These are phyloP conservation scores for Mionectes olivaceus DNA, from an alignment of 2,797 vertebrate species.

Conservation along the genomic window DNA sequence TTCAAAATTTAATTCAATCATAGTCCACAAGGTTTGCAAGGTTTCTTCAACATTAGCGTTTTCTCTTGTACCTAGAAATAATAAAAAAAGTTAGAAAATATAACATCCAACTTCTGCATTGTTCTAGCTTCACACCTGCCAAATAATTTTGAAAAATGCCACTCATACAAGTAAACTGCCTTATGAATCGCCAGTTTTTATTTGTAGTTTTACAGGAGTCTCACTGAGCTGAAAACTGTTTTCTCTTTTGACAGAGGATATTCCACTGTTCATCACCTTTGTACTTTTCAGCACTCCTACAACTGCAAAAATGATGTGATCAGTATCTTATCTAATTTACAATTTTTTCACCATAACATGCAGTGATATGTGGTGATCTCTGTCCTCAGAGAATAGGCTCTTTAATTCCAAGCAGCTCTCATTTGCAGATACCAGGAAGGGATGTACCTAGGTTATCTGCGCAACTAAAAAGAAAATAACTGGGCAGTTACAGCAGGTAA, in stretches of 20 bases:
- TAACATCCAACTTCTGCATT: neutral
- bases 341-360: neutral
- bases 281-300: neutral
- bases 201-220: neutral
- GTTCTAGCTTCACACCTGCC: neutral
- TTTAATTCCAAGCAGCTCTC: neutral
- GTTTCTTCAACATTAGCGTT: slow-evolving; percentile 79
- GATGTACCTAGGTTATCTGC: neutral
- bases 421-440: neutral
- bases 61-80: slow-evolving; percentile 83
- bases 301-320: neutral
- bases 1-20: slow-evolving; percentile 81
- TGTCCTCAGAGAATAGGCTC: neutral
- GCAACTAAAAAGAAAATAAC: neutral
- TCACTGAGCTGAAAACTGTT: neutral
- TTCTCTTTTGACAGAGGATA: neutral
- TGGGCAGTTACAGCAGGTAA: neutral
- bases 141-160: neutral
- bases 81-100: slow-evolving; percentile 29
- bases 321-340: neutral
- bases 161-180: neutral
- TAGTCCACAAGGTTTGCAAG: slow-evolving; percentile 84
- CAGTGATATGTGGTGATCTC: neutral
- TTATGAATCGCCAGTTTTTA: neutral
- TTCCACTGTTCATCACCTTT: neutral